Percentiles rank a stretch among this genome's conserved stretches.
These are phyloP conservation scores for Frankliniella intonsa DNA, from an alignment of 2,888 invertebrate species.

Conservation along the genomic window DNA sequence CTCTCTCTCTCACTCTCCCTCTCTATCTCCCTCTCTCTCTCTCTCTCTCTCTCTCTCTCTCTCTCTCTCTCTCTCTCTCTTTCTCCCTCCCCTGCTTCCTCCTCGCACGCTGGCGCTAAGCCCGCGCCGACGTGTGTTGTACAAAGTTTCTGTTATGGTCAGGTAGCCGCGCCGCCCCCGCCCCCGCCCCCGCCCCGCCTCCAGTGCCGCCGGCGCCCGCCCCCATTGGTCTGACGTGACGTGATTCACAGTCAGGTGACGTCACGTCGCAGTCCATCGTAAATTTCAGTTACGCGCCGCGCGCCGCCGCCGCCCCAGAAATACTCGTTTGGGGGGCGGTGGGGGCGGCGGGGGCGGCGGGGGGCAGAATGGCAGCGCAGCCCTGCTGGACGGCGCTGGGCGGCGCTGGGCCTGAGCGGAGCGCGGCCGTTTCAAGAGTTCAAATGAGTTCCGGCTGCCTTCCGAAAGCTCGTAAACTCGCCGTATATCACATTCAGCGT, in stretches of 20 bases:
- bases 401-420: neutral
- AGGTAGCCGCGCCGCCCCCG: neutral
- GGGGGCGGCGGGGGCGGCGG: neutral
- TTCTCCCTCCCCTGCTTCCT: neutral
- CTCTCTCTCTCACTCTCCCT: neutral
- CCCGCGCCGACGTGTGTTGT: too few species aligned
- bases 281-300: conserved; percentile 2
- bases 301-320: conserved; percentile 2
- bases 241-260: conserved; percentile 24
- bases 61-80: neutral
- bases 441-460: conserved; percentile 26
- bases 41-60: neutral
- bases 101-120: too few species aligned
- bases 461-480: conserved; percentile 26
- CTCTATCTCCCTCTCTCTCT: neutral
- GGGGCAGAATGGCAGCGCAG: neutral
- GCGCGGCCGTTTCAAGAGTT: conserved; percentile 22
- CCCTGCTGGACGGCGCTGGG: neutral
- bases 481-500: conserved; percentile 25
- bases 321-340: conserved; percentile 6
- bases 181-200: neutral
- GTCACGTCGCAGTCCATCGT: conserved; percentile 7
- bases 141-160: too few species aligned
- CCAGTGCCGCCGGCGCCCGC: neutral
- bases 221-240: neutral